These are phyloP conservation scores for Hylia prasina DNA, from an alignment of 2,113 vertebrate genomes.

Conservation along the genomic window DNA sequence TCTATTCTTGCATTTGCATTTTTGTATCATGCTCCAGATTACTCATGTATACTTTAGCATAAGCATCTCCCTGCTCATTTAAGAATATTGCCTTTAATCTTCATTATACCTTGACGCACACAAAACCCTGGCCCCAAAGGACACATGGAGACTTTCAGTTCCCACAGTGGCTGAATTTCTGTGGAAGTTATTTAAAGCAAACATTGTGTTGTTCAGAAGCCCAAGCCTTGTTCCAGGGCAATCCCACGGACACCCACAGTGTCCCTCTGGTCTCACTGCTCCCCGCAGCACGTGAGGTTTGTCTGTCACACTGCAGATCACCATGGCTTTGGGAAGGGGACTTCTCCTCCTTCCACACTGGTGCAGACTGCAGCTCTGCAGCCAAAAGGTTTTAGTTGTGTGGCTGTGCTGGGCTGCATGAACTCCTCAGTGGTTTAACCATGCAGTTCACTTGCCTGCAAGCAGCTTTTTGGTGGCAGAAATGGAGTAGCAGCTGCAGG, in stretches of 20 bases:
- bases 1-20: conserved; percentile 58
- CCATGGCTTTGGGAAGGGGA: not conserved
- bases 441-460: not conserved
- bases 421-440: not conserved
- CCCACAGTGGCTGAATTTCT: not conserved
- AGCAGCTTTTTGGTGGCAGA: not conserved
- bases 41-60: conserved; percentile 45
- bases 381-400: not conserved
- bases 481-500: not conserved
- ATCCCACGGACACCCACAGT: not conserved
- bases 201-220: not conserved
- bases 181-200: conserved; percentile 33
- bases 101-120: conserved; percentile 29
- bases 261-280: not conserved
- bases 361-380: not conserved
- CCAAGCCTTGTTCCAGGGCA: not conserved
- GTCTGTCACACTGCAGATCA: not conserved
- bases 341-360: not conserved
- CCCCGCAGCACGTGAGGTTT: not conserved
- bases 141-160: not conserved
- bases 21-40: conserved; percentile 62
- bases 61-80: conserved; percentile 46
- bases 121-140: not conserved
- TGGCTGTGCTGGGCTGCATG: not conserved
- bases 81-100: conserved; percentile 45